Conservation (phyloP, 2,797 vertebrate species). For the Sebastes variabilis region DNA sequence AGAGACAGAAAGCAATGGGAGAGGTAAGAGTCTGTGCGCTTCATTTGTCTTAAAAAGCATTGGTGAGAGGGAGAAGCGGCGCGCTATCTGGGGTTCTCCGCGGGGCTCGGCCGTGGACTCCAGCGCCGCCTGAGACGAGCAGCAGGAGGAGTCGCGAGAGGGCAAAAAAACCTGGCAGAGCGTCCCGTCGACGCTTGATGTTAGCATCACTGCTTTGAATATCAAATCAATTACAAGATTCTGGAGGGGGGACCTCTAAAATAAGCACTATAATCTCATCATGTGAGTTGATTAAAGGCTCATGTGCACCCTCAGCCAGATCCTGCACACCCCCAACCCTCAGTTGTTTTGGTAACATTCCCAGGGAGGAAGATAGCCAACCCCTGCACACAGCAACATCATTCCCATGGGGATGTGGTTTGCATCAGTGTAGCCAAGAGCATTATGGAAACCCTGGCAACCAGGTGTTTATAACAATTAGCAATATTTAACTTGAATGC, state of each 20-base stretch:
- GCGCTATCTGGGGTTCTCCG: conserved; percentile 28
- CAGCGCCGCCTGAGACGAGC: background rate
- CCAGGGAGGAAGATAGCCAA: conserved; percentile 65
- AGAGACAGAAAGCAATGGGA: conserved; percentile 75
- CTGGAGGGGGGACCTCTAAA: conserved; percentile 47
- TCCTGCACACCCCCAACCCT: conserved; percentile 43
- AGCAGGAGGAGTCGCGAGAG: background rate
- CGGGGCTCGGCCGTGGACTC: conserved; percentile 15
- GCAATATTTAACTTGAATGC: conserved; percentile 29
- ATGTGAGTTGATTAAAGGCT: conserved; percentile 69
- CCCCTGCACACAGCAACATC: conserved; percentile 39
- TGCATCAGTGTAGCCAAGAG: conserved; percentile 40
- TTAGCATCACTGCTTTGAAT: conserved; percentile 49
- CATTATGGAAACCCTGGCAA: conserved; percentile 63
- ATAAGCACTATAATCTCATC: conserved; percentile 73
- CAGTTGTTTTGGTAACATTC: conserved; percentile 65
- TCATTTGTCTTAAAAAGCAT: conserved; percentile 69
- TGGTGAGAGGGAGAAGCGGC: conserved; percentile 42
- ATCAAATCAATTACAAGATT: conserved; percentile 58
- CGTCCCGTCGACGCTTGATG: background rate
- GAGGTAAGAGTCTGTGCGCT: conserved; percentile 62
- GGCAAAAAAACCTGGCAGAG: conserved; percentile 34
- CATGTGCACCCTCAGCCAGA: conserved; percentile 59
- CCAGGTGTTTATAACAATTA: conserved; percentile 68
- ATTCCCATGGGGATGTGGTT: conserved; percentile 52